phyloP scores from a whole-genome alignment of 1,140 invertebrate species.

The Cotesia vestalis region DNA sequence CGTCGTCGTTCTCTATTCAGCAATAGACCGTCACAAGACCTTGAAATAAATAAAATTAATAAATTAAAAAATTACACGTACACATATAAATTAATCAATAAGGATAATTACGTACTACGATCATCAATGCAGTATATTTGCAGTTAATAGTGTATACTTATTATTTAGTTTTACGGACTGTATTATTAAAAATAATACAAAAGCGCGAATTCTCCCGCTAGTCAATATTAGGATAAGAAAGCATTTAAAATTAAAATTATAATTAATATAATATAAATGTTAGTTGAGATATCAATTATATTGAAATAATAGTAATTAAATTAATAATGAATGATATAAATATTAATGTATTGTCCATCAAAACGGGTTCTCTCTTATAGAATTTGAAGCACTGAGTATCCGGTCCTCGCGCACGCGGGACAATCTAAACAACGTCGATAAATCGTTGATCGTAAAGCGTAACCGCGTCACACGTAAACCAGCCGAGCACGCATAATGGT shows the following conservation, averaged over 20 bases:
- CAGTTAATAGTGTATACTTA: conserved; percentile 8
- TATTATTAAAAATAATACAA: conserved; percentile 16
- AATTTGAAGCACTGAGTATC: conserved; percentile 3
- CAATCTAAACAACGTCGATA: conserved; percentile 56
- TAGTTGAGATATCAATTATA: conserved; percentile 9
- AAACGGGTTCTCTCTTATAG: not conserved
- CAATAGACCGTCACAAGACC: conserved; percentile 9
- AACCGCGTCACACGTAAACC: conserved; percentile 63
- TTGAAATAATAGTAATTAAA: not conserved
- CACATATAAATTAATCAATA: not conserved
- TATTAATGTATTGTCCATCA: conserved; percentile 33
- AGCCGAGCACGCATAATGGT: conserved; percentile 66
- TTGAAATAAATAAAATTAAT: not conserved
- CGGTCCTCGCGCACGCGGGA: conserved; percentile 35
- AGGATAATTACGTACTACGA: not conserved
- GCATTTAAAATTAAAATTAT: conserved; percentile 2
- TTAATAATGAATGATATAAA: not conserved
- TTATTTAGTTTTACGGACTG: conserved; percentile 27
- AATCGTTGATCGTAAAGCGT: conserved; percentile 65
- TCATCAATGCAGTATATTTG: not conserved
- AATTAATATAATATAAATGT: conserved; percentile 46
- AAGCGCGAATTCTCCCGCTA: conserved; percentile 58
- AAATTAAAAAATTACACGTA: not conserved
- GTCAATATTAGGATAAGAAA: conserved; percentile 64
- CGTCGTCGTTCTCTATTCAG: conserved; percentile 18